Evolutionary conservation across 2,888 invertebrate genomes (phyloP), one percentile per base, ranked within the genome.

Genomic region (Polydrusus pterygomalis): DNA sequence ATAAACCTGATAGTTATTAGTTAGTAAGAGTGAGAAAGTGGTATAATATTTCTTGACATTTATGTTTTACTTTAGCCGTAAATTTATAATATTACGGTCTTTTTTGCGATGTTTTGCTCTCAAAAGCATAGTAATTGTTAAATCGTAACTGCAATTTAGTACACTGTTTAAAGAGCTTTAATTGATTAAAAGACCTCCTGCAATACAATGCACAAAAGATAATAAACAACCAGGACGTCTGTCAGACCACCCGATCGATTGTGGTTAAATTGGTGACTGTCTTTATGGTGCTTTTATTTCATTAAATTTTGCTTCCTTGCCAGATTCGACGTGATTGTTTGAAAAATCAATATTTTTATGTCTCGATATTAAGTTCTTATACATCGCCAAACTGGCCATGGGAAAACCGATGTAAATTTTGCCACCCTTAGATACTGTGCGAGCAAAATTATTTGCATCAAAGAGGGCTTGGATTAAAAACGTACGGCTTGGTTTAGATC

Each of bases 161-260:
- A 56, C 34, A 25, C 34, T 13, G 34, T 60, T 60, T 60, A 40
- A 38, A 38, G 56, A 56, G 56, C 10, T 54, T 30, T 15, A 56
- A 30, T 60, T 38, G 58, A 60, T 38, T 60, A 60, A 60, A 47
- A 60, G 58, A 38, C 58, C 56, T 56, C 34, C 58, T 38, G 15
- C 38, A 38, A 60, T 38, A 60, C 58, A 60, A 60, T 40, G 58
- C 17, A 60, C 58, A 60, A 60, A 60, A 38, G 58, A 60, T 11
- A 18, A 34, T 60, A 60, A 60, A 60, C 58, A 60, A 60, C 58
- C 3, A 15, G 58, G 58, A 60, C 58, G 38, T 60, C 17, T 18
- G n/a, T 34, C 34, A 15, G 34, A 60, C 58, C 40, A 54, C 54
- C 54, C 40, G 11, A 18, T 38, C 58, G 58, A 18, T 17, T 38